Conservation (phyloP, 2,888 invertebrate genomes). For the Zootermopsis nevadensis region DNA sequence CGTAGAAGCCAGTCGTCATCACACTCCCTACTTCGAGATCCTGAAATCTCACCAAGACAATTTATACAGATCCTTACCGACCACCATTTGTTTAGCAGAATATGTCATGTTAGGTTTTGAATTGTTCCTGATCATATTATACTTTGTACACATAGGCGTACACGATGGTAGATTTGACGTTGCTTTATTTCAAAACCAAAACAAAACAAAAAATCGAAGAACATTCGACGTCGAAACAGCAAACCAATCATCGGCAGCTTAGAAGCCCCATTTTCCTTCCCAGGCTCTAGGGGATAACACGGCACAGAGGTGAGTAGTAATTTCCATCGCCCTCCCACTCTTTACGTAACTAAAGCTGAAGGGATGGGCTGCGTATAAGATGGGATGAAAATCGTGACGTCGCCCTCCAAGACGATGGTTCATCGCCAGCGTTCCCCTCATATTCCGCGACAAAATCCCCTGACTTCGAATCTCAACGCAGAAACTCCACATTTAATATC, state of each 20-base stretch:
- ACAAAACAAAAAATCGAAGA: background rate
- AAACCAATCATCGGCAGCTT: background rate
- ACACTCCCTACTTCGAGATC: too few relatives aligned
- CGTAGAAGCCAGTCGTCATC: too few relatives aligned
- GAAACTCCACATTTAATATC: background rate
- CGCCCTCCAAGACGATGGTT: background rate
- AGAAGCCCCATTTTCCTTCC: background rate
- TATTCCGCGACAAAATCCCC: slow-evolving; percentile 29
- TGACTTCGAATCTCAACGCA: slow-evolving; percentile 24
- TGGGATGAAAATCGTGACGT: background rate
- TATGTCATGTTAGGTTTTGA: background rate
- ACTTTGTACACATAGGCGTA: background rate
- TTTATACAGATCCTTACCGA: background rate
- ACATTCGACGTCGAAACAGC: background rate
- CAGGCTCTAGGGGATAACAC: background rate
- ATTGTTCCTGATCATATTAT: background rate
- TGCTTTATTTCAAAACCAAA: background rate
- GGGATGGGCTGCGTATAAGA: background rate
- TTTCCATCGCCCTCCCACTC: slow-evolving; percentile 7
- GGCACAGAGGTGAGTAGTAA: slow-evolving; percentile 15
- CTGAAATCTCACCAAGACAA: too few relatives aligned
- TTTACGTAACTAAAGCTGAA: slow-evolving; percentile 5
- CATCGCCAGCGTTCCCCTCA: background rate
- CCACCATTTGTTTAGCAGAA: background rate
- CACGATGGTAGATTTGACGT: background rate